These are phyloP conservation scores for Lordiphosa stackelbergi DNA, from an alignment of 1,140 invertebrate species.

Conservation along the genomic window DNA sequence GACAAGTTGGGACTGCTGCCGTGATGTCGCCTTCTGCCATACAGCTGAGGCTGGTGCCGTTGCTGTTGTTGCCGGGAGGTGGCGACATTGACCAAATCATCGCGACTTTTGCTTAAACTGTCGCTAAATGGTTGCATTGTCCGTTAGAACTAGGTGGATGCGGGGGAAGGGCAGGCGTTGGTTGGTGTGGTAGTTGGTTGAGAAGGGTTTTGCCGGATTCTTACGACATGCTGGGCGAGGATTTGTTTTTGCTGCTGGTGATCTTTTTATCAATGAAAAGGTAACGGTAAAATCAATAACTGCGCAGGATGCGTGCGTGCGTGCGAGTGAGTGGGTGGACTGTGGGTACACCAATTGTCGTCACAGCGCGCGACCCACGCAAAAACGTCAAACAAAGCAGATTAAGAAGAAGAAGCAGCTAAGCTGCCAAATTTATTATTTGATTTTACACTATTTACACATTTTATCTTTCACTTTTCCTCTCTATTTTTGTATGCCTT, in stretches of 20 bases:
- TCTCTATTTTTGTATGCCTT: slow-evolving; percentile 54
- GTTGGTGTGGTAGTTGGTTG: background rate
- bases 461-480: slow-evolving; percentile 35
- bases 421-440: background rate
- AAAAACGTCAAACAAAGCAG: slow-evolving; percentile 16
- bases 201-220: slow-evolving; percentile 8
- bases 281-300: slow-evolving; percentile 13
- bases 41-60: slow-evolving; percentile 32
- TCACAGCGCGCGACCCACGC: slow-evolving; percentile 33
- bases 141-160: slow-evolving; percentile 30
- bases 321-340: slow-evolving; percentile 3
- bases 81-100: slow-evolving; percentile 67
- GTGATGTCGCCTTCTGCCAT: slow-evolving; percentile 59
- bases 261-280: slow-evolving; percentile 66
- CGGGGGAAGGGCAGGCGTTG: background rate
- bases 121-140: slow-evolving; percentile 75
- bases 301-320: slow-evolving; percentile 5
- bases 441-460: slow-evolving; percentile 14
- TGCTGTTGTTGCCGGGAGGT: slow-evolving; percentile 49
- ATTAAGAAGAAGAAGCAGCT: slow-evolving; percentile 15
- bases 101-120: slow-evolving; percentile 71
- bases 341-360: slow-evolving; percentile 27
- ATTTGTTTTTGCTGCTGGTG: slow-evolving; percentile 15
- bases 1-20: slow-evolving; percentile 71
- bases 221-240: slow-evolving; percentile 53